Conservation (phyloP, 2,888 invertebrate genomes). For the Sinelater perroti region DNA sequence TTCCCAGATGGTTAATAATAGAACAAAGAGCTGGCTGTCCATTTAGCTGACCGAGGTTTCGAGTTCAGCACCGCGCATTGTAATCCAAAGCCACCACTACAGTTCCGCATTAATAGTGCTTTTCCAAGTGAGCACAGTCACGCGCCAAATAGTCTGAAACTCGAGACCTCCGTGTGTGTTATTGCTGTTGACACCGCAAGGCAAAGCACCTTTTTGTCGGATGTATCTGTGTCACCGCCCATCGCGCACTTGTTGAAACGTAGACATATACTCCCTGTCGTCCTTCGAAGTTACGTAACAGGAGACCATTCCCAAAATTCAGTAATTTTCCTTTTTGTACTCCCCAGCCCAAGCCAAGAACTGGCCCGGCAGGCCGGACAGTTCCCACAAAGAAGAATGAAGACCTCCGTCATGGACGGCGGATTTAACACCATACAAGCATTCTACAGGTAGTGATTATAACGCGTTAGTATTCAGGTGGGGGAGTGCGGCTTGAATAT, state of each 20-base stretch:
- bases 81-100: constrained; percentile 16
- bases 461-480: constrained; percentile 47
- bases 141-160: constrained; percentile 34
- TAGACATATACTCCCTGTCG: too few species aligned
- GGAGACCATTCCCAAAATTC: too few species aligned
- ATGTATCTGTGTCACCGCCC: constrained; percentile 16
- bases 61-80: constrained; percentile 17
- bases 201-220: constrained; percentile 4
- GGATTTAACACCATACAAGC: constrained; percentile 39
- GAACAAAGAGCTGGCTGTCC: constrained; percentile 10
- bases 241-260: too few species aligned
- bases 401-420: constrained; percentile 44
- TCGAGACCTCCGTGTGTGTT: constrained; percentile 27
- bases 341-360: constrained; percentile 7
- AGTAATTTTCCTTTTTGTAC: too few species aligned
- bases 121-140: constrained; percentile 24
- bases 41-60: constrained; percentile 14
- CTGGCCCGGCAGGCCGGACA: constrained; percentile 5
- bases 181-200: constrained; percentile 25
- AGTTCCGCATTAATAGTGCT: constrained; percentile 32
- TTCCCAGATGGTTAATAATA: background rate
- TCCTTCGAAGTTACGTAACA: too few species aligned
- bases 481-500: constrained; percentile 45
- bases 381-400: constrained; percentile 32
- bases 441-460: constrained; percentile 48